Percentiles rank a stretch among this genome's conserved stretches.
Evolutionary conservation across 2,797 vertebrate genomes (phyloP).

Genomic region (Nyctalus aviator): DNA sequence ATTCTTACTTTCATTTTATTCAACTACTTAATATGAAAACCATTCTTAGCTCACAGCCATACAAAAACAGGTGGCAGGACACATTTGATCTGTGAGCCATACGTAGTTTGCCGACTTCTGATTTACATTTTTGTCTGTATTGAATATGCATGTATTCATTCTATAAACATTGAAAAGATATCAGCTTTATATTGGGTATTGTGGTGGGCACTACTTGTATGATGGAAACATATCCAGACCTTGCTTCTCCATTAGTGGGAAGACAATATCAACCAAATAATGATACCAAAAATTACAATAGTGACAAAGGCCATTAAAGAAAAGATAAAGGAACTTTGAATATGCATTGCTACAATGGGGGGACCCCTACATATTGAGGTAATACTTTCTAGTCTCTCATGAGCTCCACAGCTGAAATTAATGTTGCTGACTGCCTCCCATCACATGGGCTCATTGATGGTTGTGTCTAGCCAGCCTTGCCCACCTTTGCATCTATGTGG

Average conservation of each 20-base stretch:
- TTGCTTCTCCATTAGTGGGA: not conserved
- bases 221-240: not conserved
- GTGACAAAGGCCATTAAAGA: not conserved
- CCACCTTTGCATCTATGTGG: not conserved
- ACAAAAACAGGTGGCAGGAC: not conserved
- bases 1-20: not conserved
- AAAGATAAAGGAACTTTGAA: not conserved
- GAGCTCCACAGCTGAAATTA: not conserved
- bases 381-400: not conserved
- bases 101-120: not conserved
- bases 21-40: not conserved
- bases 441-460: fast-evolving
- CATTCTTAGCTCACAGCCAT: not conserved
- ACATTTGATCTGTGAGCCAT: not conserved
- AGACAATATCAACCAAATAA: not conserved
- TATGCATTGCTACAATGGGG: not conserved
- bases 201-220: not conserved
- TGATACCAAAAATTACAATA: not conserved
- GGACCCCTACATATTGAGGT: no score
- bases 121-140: not conserved
- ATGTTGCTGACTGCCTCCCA: not conserved
- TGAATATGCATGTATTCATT: not conserved
- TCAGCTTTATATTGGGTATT: not conserved
- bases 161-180: not conserved
- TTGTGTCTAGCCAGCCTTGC: not conserved